These are phyloP conservation scores for Chionoecetes opilio DNA, from an alignment of 1,140 invertebrate species.

Conservation along the genomic window DNA sequence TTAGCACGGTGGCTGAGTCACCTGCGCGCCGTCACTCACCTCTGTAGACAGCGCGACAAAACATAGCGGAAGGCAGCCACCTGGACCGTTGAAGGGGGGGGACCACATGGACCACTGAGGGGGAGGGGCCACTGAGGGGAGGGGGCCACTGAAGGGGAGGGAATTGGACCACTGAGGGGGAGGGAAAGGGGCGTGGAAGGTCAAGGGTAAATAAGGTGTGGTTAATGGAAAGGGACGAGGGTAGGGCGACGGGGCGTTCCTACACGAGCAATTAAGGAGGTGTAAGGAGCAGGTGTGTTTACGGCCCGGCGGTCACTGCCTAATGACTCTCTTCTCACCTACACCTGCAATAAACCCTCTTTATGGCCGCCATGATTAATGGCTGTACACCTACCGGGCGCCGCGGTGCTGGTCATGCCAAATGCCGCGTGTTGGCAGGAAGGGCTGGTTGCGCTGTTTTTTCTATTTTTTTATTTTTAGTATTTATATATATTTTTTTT, in stretches of 20 bases:
- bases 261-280: not conserved
- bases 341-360: constrained; percentile 33
- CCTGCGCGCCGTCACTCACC: not conserved
- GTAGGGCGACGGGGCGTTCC: not conserved
- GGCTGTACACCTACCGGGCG: not conserved
- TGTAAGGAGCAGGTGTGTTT: constrained; percentile 22
- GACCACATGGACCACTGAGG: not conserved
- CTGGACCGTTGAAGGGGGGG: not conserved
- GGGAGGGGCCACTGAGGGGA: not conserved
- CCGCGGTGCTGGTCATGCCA: constrained; percentile 8
- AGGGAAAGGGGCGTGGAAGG: constrained; percentile 34
- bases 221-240: not conserved
- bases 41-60: not conserved
- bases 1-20: not conserved
- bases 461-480: too few species aligned
- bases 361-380: constrained; percentile 29
- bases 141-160: not conserved
- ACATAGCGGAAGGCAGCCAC: not conserved
- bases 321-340: constrained; percentile 35
- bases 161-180: too few species aligned
- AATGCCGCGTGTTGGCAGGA: not conserved
- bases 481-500: constrained; percentile 13
- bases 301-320: not conserved
- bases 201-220: not conserved
- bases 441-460: not conserved